Base-by-base conservation (phyloP, 2,888 invertebrate species). In the Caenorhabditis japonica region DNA sequence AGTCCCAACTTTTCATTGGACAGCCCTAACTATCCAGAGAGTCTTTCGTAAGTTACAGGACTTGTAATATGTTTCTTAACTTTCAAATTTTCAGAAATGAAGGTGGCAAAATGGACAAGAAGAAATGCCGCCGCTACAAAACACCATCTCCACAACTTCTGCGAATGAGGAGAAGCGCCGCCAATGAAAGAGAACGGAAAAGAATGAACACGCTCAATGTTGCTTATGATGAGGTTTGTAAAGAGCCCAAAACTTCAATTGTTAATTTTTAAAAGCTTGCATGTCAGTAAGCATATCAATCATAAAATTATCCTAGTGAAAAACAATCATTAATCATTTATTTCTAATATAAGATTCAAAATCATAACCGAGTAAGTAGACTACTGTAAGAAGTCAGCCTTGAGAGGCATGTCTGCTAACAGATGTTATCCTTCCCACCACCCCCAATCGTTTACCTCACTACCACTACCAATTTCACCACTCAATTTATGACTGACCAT, bases 141-240 rank as follows among this genome's bases (percentile, higher is more conserved):
- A 86, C 87, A 7, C 87, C 87, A 12, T 83, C 83, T 8, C 86
- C 87, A 1, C 83, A 85, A 61, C 46, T 87, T 56, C 77, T 87
- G 25, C 71, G 87, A 13, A 38, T 70, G 36, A 43, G 82, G 55
- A 52, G 82, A 75, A 73, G 75, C 49, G 82, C 82, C 17, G 82
- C 82, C n/a, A 82, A 82, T 44, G 87, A 87, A 10, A 60, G 87
- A n/a, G 87, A 87, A 53, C 70, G 87, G 17, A 81, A 77, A 39
- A 68, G 87, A 51, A 87, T 87, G 87, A 84, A 84, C 78, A 80
- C 76, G 15, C 70, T 87, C 52, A 87, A 87, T 58, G 75, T 68
- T 2, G 87, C 87, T 34, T 87, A 86, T 72, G 87, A 87, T 46
- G 51, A 82, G 82, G 86, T 87, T 46, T 30, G 76, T 43, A 30